These are phyloP conservation scores for Montipora foliosa DNA, from an alignment of 64 coral and sea anemone genomes.

Conservation along the genomic window DNA sequence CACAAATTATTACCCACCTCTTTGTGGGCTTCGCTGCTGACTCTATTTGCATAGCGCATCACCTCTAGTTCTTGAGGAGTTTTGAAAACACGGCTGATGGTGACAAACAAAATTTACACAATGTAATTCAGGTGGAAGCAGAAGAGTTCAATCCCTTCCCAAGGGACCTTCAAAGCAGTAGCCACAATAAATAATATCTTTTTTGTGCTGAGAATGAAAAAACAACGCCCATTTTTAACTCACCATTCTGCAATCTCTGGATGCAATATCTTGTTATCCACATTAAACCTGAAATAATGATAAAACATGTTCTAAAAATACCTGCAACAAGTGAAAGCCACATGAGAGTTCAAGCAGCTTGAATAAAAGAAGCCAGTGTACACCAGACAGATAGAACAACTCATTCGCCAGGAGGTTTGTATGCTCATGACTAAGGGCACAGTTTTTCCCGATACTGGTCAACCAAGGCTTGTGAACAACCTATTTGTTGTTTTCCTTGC, in stretches of 20 bases:
- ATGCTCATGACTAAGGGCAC: too few relatives aligned
- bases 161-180: too few relatives aligned
- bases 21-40: slow-evolving; percentile 96
- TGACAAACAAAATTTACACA: not conserved
- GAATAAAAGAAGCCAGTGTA: too few relatives aligned
- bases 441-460: too few relatives aligned
- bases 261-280: slow-evolving; percentile 84
- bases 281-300: slow-evolving; percentile 70
- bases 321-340: too few relatives aligned
- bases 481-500: too few relatives aligned
- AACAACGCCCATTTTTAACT: not conserved
- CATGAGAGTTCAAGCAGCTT: too few relatives aligned
- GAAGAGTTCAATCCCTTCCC: too few relatives aligned
- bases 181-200: too few relatives aligned
- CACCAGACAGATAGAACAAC: too few relatives aligned
- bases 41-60: slow-evolving; percentile 83
- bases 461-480: too few relatives aligned
- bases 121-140: not conserved
- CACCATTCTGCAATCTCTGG: slow-evolving; percentile 95
- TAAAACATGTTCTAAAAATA: not conserved
- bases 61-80: slow-evolving; percentile 92
- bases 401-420: too few relatives aligned
- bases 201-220: not conserved
- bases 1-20: slow-evolving; percentile 47
- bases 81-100: slow-evolving; percentile 89